Evolutionary conservation across 2,888 invertebrate species (phyloP), one percentile per base, ranked within the genome.

Genomic region (Auanema sp.): DNA sequence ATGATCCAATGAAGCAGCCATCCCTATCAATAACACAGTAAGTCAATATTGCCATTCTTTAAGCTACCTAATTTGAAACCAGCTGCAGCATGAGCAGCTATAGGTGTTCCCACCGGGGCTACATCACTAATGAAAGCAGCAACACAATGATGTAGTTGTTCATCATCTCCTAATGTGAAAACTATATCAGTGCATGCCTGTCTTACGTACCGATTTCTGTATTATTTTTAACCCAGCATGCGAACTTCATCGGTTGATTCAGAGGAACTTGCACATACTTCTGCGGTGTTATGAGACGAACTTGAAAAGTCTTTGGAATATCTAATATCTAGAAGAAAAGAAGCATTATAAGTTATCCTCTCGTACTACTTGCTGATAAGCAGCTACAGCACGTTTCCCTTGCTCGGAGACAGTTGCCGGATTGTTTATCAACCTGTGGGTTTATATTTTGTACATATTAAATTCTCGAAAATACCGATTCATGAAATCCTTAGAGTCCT

Each of bases 1-100:
- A 69, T 86, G 86, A 66, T 86, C 86, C 44, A 86, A 74, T 0
- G 85, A 85, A 4, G 84, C 78, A 59, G 84, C 81, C 76, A 84
- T 82, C 6, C 75, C 78, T 52, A 79, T 4, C 72, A 71, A n/a
- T 67, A 66, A 61, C n/a, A n/a, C n/a, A n/a, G n/a, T n/a, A 78
- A 77, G 2, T 78, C 72, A 0, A 4, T 12, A 4, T 40, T 12
- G 25, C 40, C 3, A 41, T 60, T 4, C 8, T 14, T 4, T 18
- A 18, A 8, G 11, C 5, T 52, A 59, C 44, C 67, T 23, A 57
- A 44, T 63, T 63, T 57, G 49, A 76, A 76, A 1, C 76, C 69
- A 0, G 68, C 62, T 10, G 47, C 71, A 43, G 43, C 68, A 18
- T 73, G 71, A 5, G 73, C 71, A 42, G 70, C 61, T 52, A 76